Conservation (phyloP, 1,140 invertebrate genomes). For the Thaumetopoea pityocampa region DNA sequence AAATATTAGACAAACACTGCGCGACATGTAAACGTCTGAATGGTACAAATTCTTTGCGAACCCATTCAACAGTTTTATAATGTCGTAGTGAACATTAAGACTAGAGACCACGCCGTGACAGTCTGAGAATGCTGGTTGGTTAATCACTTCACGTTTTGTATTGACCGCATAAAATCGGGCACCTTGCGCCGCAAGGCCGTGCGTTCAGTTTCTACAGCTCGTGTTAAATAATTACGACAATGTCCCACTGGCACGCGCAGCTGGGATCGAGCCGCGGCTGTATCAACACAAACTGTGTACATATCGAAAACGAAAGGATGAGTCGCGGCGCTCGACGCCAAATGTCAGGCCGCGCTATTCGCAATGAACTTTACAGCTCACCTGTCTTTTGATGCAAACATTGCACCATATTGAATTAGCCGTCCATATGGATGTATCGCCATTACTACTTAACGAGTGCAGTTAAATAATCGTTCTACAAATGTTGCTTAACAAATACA, state of each 20-base stretch:
- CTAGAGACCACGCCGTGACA: too few relatives aligned
- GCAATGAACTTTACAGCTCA: constrained; percentile 41
- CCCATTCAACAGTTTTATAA: too few relatives aligned
- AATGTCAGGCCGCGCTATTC: constrained; percentile 54
- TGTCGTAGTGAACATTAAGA: too few relatives aligned
- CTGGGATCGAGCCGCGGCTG: constrained; percentile 38
- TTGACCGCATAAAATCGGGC: constrained; percentile 61
- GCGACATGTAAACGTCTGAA: too few relatives aligned
- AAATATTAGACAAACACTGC: too few relatives aligned
- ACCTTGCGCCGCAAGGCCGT: constrained; percentile 52
- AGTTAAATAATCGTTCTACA: constrained; percentile 23
- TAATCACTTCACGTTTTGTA: constrained; percentile 47
- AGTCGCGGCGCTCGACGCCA: constrained; percentile 39
- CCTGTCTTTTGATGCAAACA: constrained; percentile 23
- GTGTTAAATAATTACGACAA: constrained; percentile 43
- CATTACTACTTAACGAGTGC: too few relatives aligned
- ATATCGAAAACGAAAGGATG: constrained; percentile 58
- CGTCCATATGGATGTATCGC: too few relatives aligned
- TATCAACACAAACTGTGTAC: constrained; percentile 58
- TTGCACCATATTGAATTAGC: constrained; percentile 22
- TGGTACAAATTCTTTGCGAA: too few relatives aligned
- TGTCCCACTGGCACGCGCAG: constrained; percentile 10
- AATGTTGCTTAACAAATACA: constrained; percentile 25
- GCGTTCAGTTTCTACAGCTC: constrained; percentile 40
- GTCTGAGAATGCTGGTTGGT: constrained; percentile 31